A percentile compares a stretch with the other conserved stretches of the same genome.
Conservation (phyloP, 1,140 invertebrate genomes). For the Pseudomyrmex pallidus region DNA sequence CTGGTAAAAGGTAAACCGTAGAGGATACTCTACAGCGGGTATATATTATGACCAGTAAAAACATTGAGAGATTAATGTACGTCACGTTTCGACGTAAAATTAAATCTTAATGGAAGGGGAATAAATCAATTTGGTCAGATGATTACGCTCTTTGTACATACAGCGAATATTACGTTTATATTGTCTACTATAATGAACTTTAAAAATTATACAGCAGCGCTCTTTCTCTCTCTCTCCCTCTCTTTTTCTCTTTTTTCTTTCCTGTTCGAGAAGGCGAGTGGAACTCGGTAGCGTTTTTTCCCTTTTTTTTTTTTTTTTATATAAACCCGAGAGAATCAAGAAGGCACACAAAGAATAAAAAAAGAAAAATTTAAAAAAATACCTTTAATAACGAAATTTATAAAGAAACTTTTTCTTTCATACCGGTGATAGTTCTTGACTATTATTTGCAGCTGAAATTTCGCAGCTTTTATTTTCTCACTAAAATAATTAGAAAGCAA, state of each 20-base stretch:
- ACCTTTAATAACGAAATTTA: constrained; percentile 15
- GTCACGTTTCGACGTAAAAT: constrained; percentile 5
- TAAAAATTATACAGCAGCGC: background rate
- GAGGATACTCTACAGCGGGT: background rate
- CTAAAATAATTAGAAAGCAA: constrained; percentile 35
- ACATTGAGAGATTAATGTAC: constrained; percentile 16
- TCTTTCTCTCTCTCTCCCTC: too few relatives aligned
- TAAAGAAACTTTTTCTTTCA: background rate
- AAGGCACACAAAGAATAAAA: background rate
- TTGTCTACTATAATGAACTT: background rate
- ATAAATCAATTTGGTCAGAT: constrained; percentile 25
- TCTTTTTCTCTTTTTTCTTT: background rate
- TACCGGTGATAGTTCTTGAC: background rate
- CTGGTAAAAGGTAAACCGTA: background rate
- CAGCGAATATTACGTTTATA: constrained; percentile 19
- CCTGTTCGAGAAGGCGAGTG: background rate
- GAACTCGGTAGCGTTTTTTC: background rate
- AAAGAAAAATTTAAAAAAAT: constrained; percentile 22
- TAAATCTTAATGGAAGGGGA: constrained; percentile 24
- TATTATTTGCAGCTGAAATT: constrained; percentile 16
- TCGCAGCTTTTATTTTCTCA: background rate
- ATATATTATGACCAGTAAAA: constrained; percentile 25
- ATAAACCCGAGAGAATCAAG: background rate
- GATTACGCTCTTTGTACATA: background rate
- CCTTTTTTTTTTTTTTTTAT: background rate